phyloP scores from a whole-genome alignment of 1,140 invertebrate species.

The Rhopalosiphum maidis region DNA sequence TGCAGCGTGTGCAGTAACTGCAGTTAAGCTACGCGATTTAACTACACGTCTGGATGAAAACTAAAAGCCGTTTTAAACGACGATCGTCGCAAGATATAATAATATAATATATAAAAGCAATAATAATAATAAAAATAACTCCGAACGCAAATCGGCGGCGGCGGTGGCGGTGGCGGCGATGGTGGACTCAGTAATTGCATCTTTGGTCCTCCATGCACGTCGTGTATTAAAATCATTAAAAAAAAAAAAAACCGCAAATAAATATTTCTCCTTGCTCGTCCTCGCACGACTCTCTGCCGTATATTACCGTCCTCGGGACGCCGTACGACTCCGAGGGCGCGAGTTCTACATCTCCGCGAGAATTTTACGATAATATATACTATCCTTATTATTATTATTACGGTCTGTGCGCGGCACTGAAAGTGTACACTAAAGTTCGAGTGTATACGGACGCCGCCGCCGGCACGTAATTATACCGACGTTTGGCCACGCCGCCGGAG shows the following conservation, averaged over 20 bases:
- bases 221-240: slow-evolving; percentile 16
- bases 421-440: slow-evolving; percentile 30
- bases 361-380: background rate
- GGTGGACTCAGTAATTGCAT: slow-evolving; percentile 17
- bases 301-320: background rate
- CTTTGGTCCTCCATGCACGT: background rate
- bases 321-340: background rate
- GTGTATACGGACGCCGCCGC: background rate
- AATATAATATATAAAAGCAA: background rate
- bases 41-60: background rate
- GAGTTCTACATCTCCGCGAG: too few species aligned
- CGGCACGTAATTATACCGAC: slow-evolving; percentile 52
- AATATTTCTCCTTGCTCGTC: slow-evolving; percentile 39
- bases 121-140: slow-evolving; percentile 31
- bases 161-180: background rate
- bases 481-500: slow-evolving; percentile 34
- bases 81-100: slow-evolving; percentile 17
- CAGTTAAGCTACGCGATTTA: background rate
- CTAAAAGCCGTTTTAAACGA: slow-evolving; percentile 12
- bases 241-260: background rate
- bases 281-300: slow-evolving; percentile 15
- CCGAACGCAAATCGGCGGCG: background rate
- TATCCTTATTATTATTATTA: background rate
- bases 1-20: background rate
- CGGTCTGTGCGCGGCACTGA: background rate